These are phyloP conservation scores for Antechinus flavipes DNA, from an alignment of 2,113 vertebrate species.

Conservation along the genomic window DNA sequence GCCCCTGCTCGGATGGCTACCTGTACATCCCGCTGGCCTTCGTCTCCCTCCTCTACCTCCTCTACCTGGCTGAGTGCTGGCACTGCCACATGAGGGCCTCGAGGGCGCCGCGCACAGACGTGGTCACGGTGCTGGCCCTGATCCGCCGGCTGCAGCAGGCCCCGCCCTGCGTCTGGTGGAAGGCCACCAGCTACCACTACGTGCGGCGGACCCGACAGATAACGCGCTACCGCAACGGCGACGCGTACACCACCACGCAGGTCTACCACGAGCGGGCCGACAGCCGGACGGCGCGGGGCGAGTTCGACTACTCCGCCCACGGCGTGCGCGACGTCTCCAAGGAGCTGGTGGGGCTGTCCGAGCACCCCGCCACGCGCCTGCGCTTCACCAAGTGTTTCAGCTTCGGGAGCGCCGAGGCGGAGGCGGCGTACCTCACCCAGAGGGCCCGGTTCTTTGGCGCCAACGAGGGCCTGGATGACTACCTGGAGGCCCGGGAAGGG, in stretches of 20 bases:
- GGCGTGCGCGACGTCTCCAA: slow-evolving; percentile 83
- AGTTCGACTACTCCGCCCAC: slow-evolving; percentile 81
- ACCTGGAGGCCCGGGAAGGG: slow-evolving; percentile 89
- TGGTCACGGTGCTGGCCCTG: slow-evolving; percentile 86
- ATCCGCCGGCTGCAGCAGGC: slow-evolving; percentile 82
- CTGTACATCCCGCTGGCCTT: slow-evolving; percentile 93
- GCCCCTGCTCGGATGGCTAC: slow-evolving; percentile 92
- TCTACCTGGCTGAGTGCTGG: slow-evolving; percentile 93
- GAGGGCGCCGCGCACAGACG: slow-evolving; percentile 86
- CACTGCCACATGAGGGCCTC: slow-evolving; percentile 87
- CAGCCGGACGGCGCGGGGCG: slow-evolving; percentile 81
- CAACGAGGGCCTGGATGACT: slow-evolving; percentile 88
- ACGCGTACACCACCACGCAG: slow-evolving; percentile 87
- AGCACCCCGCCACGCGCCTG: slow-evolving; percentile 80
- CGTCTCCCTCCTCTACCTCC: slow-evolving; percentile 90
- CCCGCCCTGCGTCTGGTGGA: slow-evolving; percentile 84
- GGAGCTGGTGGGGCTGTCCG: slow-evolving; percentile 82
- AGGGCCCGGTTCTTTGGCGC: slow-evolving; percentile 87
- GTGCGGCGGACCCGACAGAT: slow-evolving; percentile 84
- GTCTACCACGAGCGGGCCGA: slow-evolving; percentile 86
- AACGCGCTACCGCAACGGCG: slow-evolving; percentile 86
- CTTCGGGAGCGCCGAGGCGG: slow-evolving; percentile 85
- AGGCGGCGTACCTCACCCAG: slow-evolving; percentile 87
- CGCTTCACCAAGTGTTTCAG: slow-evolving; percentile 90
- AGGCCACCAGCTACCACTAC: slow-evolving; percentile 85